These are phyloP conservation scores for Ennomos fuscantarius DNA, from an alignment of 2,888 invertebrate genomes.

Conservation along the genomic window DNA sequence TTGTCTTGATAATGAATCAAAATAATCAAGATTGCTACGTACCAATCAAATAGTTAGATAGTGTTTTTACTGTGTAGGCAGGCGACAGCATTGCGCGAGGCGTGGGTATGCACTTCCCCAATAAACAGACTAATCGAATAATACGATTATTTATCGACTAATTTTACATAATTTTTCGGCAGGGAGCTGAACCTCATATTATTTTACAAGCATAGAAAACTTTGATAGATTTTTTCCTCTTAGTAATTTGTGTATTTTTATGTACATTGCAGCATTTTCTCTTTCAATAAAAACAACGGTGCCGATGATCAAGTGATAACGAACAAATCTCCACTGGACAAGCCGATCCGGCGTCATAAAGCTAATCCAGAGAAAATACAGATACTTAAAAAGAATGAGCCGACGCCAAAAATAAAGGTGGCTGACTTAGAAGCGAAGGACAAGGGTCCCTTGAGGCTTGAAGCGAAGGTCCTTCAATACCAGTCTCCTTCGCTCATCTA, in stretches of 20 bases:
- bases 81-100: too few species aligned
- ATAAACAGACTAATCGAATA: too few species aligned
- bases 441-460: constrained; percentile 77
- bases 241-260: background rate
- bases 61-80: too few species aligned
- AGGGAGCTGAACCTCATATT: too few species aligned
- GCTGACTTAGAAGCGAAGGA: constrained; percentile 69
- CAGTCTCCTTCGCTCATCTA: constrained; percentile 86
- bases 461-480: constrained; percentile 78
- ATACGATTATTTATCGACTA: too few species aligned
- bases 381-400: constrained; percentile 50
- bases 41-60: too few species aligned
- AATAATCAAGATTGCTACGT: too few species aligned
- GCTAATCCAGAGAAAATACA: constrained; percentile 41
- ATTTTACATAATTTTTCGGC: too few species aligned
- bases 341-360: constrained; percentile 32
- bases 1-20: too few species aligned
- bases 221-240: too few species aligned
- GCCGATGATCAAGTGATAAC: constrained; percentile 57
- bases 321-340: constrained; percentile 55
- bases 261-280: constrained; percentile 58
- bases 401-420: constrained; percentile 39
- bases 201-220: too few species aligned
- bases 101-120: too few species aligned
- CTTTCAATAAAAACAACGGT: constrained; percentile 57